These are phyloP conservation scores for Sminthopsis crassicaudata DNA, from an alignment of 2,113 vertebrate genomes.

Conservation along the genomic window DNA sequence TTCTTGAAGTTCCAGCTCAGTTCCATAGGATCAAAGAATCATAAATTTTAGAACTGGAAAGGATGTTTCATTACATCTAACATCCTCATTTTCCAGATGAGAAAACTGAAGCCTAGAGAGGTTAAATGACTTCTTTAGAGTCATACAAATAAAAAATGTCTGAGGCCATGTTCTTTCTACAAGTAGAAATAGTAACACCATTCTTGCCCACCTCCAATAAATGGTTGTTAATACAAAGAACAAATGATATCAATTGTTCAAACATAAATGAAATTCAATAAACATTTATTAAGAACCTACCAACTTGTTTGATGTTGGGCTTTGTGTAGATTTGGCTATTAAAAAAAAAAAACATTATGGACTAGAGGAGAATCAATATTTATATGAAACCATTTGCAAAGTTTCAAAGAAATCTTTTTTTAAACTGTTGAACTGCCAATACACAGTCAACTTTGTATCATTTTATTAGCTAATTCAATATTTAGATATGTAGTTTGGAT, in stretches of 20 bases:
- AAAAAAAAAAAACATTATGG: no score
- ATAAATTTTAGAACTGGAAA: background rate
- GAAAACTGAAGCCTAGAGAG: background rate
- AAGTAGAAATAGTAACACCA: background rate
- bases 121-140: background rate
- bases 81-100: background rate
- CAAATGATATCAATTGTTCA: background rate
- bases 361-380: no score
- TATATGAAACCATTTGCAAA: no score
- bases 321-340: no score
- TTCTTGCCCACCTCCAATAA: background rate
- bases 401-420: constrained; percentile 67
- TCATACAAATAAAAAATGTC: background rate
- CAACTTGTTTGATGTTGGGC: no score
- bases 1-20: background rate
- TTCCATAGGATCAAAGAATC: background rate
- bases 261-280: background rate
- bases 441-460: constrained; percentile 75
- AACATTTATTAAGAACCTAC: background rate
- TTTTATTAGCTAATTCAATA: constrained; percentile 75
- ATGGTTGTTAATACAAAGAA: background rate
- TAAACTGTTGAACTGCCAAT: constrained; percentile 74
- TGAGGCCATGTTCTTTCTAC: background rate
- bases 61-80: background rate
- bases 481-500: constrained; percentile 69